Percentiles rank a stretch among this genome's conserved stretches.
Conservation (phyloP, 2,797 vertebrate species). For the Muscicapa striata region DNA sequence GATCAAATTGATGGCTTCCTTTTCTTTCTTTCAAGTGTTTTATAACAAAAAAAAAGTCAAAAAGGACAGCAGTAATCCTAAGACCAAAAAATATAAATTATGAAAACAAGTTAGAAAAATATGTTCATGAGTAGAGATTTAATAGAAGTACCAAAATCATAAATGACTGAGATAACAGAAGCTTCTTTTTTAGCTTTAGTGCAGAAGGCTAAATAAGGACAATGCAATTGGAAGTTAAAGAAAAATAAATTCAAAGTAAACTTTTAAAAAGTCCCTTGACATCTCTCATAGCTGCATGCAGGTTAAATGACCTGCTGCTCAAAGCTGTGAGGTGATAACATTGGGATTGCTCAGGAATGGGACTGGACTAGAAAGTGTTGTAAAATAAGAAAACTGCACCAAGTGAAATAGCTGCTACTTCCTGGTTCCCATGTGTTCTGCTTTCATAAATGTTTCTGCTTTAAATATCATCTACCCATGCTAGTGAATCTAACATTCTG, state of each 20-base stretch:
- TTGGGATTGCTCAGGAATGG: constrained; percentile 7
- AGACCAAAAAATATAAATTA: constrained; percentile 5
- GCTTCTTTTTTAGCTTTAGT: neutral
- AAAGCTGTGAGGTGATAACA: constrained; percentile 1
- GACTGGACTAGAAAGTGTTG: neutral
- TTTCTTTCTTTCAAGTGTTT: neutral
- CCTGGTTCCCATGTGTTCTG: neutral
- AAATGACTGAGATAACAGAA: constrained; percentile 40
- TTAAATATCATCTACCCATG: neutral
- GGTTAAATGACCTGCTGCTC: constrained; percentile 12
- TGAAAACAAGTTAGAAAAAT: constrained; percentile 18
- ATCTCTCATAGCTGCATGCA: constrained; percentile 1
- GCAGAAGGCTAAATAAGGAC: constrained; percentile 16
- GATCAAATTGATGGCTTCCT: neutral
- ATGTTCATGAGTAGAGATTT: neutral
- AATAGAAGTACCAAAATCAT: constrained; percentile 23
- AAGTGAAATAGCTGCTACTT: neutral
- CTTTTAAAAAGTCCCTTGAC: neutral
- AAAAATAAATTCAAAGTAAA: constrained; percentile 24
- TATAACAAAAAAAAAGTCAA: neutral
- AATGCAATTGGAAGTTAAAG: neutral
- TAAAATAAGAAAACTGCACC: neutral
- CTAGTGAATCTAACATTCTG: constrained; percentile 6
- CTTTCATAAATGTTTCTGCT: constrained; percentile 14
- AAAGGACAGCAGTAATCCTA: neutral